Conservation (phyloP, 2,113 vertebrate genomes). For the Neoarius graeffei region DNA sequence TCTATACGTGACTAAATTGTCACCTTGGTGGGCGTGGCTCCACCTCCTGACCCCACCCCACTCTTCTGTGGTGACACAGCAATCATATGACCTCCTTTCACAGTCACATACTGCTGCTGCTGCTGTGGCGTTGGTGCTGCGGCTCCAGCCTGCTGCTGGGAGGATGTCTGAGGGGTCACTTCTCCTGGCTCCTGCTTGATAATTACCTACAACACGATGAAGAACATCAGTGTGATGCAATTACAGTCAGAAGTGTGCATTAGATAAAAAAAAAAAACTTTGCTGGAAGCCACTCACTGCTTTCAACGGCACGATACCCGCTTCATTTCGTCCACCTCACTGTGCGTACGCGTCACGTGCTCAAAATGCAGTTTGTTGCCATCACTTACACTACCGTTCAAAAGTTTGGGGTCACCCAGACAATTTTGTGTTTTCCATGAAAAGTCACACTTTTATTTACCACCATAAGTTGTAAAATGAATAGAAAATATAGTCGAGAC, state of each 20-base stretch:
- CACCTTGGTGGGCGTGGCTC: conserved; percentile 83
- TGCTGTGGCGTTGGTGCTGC: conserved; percentile 78
- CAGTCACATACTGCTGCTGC: conserved; percentile 90
- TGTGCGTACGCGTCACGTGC: too few species aligned
- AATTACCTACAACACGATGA: conserved; percentile 80
- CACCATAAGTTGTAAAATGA: too few species aligned
- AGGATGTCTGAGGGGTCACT: conserved; percentile 70
- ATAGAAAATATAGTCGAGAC: too few species aligned
- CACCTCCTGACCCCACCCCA: conserved; percentile 70
- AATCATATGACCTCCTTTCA: conserved; percentile 95
- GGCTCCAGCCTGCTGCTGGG: conserved; percentile 69
- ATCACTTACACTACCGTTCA: too few species aligned
- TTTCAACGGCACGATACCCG: neutral
- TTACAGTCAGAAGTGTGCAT: neutral
- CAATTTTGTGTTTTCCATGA: too few species aligned
- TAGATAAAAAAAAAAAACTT: neutral
- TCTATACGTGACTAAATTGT: too few species aligned
- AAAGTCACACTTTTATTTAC: too few species aligned
- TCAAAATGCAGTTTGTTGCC: too few species aligned
- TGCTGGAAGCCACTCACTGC: neutral
- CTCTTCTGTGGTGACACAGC: conserved; percentile 90
- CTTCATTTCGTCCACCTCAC: neutral
- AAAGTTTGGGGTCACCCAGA: too few species aligned
- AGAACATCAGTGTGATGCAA: neutral
- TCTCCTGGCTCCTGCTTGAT: conserved; percentile 98